Evolutionary conservation across 2,888 invertebrate species (phyloP).

Genomic region (Ennomos fuscantarius): DNA sequence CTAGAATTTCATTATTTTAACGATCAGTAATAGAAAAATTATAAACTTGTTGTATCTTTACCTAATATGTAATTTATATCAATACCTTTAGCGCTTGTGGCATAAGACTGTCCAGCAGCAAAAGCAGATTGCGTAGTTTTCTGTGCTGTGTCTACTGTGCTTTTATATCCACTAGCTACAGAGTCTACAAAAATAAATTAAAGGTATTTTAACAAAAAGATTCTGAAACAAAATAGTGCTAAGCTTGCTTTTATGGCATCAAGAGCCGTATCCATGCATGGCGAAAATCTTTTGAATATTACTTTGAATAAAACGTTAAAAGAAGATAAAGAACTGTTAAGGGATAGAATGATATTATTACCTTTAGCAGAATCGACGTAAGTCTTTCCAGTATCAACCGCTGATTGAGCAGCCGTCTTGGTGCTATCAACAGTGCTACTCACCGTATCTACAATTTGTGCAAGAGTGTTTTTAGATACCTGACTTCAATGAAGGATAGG

Average conservation of each 20-base stretch:
- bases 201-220: conserved; percentile 14
- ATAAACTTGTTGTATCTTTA: not conserved
- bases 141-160: conserved; percentile 54
- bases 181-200: conserved; percentile 24
- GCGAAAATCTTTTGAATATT: too few species aligned
- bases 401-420: conserved; percentile 55
- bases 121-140: conserved; percentile 54
- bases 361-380: conserved; percentile 60
- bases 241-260: too few species aligned
- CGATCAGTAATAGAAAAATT: conserved; percentile 19
- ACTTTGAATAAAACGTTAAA: not conserved
- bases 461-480: conserved; percentile 23
- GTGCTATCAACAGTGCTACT: conserved; percentile 60
- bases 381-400: conserved; percentile 59
- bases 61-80: too few species aligned
- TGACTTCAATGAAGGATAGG: too few species aligned
- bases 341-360: conserved; percentile 34
- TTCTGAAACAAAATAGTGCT: conserved; percentile 6
- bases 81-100: conserved; percentile 54
- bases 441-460: conserved; percentile 59
- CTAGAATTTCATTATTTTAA: conserved; percentile 37
- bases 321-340: conserved; percentile 10
- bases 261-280: too few species aligned
- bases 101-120: conserved; percentile 54
- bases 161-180: conserved; percentile 49